These are phyloP conservation scores for Hyles euphorbiae DNA, from an alignment of 1,140 invertebrate genomes.

Conservation along the genomic window DNA sequence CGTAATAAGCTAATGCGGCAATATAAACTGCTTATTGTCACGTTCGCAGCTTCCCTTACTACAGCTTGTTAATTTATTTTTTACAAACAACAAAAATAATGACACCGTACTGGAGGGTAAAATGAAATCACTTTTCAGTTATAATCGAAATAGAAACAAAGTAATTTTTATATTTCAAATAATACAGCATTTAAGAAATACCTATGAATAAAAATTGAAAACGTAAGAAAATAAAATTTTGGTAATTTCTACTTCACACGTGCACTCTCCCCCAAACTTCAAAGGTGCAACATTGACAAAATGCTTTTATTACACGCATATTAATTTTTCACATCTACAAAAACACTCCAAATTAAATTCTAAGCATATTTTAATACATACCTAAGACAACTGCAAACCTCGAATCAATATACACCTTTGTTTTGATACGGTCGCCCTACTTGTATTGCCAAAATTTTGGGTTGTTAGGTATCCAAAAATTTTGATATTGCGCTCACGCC, in stretches of 20 bases:
- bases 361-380: constrained; percentile 7
- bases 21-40: too few relatives aligned
- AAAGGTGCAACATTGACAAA: too few relatives aligned
- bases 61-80: background rate
- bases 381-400: constrained; percentile 31
- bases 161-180: too few relatives aligned
- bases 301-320: background rate
- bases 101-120: background rate
- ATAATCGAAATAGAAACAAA: background rate
- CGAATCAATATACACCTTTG: constrained; percentile 61
- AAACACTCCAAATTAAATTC: too few relatives aligned
- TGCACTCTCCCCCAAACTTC: too few relatives aligned
- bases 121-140: background rate
- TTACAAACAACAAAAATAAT: background rate
- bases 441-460: constrained; percentile 22
- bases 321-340: background rate
- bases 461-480: background rate
- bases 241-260: too few relatives aligned
- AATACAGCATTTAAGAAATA: too few relatives aligned
- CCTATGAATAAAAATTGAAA: too few relatives aligned
- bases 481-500: background rate
- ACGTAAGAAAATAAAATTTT: too few relatives aligned
- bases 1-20: too few relatives aligned
- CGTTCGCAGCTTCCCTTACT: background rate
- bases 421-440: constrained; percentile 38